These are phyloP conservation scores for Cephus runcator DNA, from an alignment of 2,888 invertebrate genomes.

Conservation along the genomic window DNA sequence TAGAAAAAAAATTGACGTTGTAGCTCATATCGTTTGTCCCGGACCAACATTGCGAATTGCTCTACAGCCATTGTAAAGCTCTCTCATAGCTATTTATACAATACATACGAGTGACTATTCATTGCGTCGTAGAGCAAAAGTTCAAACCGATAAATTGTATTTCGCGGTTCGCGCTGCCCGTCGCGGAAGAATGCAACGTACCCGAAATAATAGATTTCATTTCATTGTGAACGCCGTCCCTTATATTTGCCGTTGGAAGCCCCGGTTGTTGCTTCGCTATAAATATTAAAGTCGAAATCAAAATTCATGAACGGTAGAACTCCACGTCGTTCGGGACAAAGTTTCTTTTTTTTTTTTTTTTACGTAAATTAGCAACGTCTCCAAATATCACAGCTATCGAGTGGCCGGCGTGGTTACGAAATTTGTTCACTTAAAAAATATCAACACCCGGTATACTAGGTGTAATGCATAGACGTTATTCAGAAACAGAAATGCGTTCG, in stretches of 20 bases:
- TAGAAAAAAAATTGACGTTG: background rate
- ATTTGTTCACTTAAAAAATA: too few relatives aligned
- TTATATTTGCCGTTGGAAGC: background rate
- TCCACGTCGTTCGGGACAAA: too few relatives aligned
- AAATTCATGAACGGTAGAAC: too few relatives aligned
- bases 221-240: background rate
- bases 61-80: background rate
- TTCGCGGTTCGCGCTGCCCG: background rate
- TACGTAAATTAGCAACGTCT: too few relatives aligned
- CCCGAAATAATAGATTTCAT: conserved; percentile 4
- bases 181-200: background rate
- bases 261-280: too few relatives aligned
- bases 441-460: too few relatives aligned
- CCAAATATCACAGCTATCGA: too few relatives aligned
- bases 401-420: too few relatives aligned
- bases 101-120: background rate
- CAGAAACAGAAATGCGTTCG: too few relatives aligned
- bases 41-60: background rate
- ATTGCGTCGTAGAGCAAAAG: conserved; percentile 1
- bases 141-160: conserved; percentile 16
- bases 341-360: too few relatives aligned
- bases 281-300: too few relatives aligned
- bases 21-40: background rate
- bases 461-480: too few relatives aligned
- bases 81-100: background rate